Base-by-base conservation (phyloP, 2,797 vertebrate species). In the Pantherophis alleghaniensis region DNA sequence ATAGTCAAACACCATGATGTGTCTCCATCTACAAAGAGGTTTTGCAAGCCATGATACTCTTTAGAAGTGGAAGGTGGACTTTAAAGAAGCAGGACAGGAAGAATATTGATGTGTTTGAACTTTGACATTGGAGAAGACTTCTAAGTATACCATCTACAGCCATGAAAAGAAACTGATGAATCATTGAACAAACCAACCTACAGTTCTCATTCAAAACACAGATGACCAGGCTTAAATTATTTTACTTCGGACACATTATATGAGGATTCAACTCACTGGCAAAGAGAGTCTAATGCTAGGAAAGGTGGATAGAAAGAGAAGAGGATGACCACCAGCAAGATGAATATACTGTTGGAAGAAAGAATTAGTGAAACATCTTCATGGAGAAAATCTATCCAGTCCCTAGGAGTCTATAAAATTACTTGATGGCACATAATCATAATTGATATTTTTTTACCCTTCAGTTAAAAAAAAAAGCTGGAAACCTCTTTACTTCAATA, bases 401-500 rank as follows among this genome's bases (percentile, higher is more conserved):
- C 28, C 16, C 66, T 69, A 69, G 66, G n/a, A 16, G n/a, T 69
- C n/a, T 14, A 14, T 16, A 69, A 69, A 69, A 69, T 16, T 5
- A 16, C 66, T 69, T 32, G n/a, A 69, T 16, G 13, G 14, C 66
- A 18, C 5, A 69, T 69, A 69, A 69, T 32, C 5, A 69, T 32
- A 69, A 32, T 69, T 14, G n/a, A 13, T 69, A 16, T 32, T 32
- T 91, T 74, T 93, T 86, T 93, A 91, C 69, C 57, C 32, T 93
- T 92, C 86, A 56, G 32, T 93, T 92, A 91, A 32, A 61, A 87
- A 37, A 86, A 63, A 12, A 66, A 32, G 28, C 66, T 83, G 55
- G 53, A 86, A 86, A 37, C 10, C 4, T 69, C 47, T 10, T 83
- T 37, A 42, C 42, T 26, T 57, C 7, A 57, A 20, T 79, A 57